Evolutionary conservation across 2,797 vertebrate species (phyloP), one percentile per base, ranked within the genome.

Genomic region (Acridotheres tristis): DNA sequence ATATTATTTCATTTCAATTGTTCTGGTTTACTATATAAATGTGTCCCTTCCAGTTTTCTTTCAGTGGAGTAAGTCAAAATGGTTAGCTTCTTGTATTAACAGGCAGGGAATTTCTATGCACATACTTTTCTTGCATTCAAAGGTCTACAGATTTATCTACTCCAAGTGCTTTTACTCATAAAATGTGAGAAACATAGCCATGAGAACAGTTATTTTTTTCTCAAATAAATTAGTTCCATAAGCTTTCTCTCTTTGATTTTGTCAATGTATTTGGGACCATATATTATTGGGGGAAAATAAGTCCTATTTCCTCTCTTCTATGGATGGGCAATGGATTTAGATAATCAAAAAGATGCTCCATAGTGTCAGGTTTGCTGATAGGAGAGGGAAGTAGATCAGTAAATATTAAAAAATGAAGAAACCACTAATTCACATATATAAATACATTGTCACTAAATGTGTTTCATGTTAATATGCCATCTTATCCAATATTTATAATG

Each of bases 21-120:
- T 94, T 92, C 68, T 94, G 21, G 9, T 88, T 91, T 83, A 86
- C 58, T 93, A 43, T 78, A 80, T 48, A 67, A 93, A 80, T 30
- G 21, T 45, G 32, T 75, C 38, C 18, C 54, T 79, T 51, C 13
- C 7, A 75, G 62, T 73, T 93, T 81, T 85, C 43, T 93, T 84
- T 84, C 62, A 59, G 55, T 50, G 26, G 8, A 38, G 55, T 66
- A 25, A 75, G 32, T 63, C n/a, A 88, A 89, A 90, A 92, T 48
- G 34, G 32, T 67, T 86, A 89, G 68, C 3, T 80, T 87, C 54
- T 89, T 83, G 8, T 23, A 23, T 66, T 84, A 89, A 75, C 13
- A 83, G 54, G 8, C 40, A 61, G 69, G 19, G 47, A 77, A 83
- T 89, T 92, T 90, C 51, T 34, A 65, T 38, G 8, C 14, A 66